These are phyloP conservation scores for Hypothenemus hampei DNA, from an alignment of 1,140 invertebrate genomes.

Conservation along the genomic window DNA sequence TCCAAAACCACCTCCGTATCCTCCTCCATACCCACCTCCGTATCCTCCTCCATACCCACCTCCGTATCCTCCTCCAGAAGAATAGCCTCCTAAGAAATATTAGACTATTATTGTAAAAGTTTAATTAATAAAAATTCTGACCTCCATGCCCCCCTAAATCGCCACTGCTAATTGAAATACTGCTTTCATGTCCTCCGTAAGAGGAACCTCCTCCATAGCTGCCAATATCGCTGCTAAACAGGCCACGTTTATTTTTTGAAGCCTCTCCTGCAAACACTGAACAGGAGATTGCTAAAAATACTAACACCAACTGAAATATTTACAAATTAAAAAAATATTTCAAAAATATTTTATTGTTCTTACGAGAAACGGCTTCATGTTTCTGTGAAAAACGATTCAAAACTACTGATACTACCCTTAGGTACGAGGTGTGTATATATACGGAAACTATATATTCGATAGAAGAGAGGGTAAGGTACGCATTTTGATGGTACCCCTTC, in stretches of 20 bases:
- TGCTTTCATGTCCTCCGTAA: conserved; percentile 29
- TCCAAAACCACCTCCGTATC: conserved; percentile 18
- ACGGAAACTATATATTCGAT: conserved; percentile 10
- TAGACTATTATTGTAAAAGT: too few species aligned
- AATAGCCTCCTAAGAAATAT: conserved; percentile 41
- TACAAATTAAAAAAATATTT: conserved; percentile 4
- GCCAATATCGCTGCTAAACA: conserved; percentile 35
- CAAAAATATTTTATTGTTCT: conserved; percentile 17
- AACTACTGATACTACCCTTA: conserved; percentile 35
- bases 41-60: conserved; percentile 43
- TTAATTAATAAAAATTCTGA: too few species aligned
- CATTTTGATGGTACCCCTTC: conserved; percentile 20
- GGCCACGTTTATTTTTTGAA: conserved; percentile 37
- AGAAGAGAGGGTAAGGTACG: conserved; percentile 33
- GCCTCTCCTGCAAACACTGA: conserved; percentile 31
- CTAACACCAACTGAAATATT: conserved; percentile 34
- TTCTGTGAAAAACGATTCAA: conserved; percentile 27
- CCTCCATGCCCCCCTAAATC: conserved; percentile 20
- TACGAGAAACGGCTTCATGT: conserved; percentile 40
- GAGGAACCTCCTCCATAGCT: conserved; percentile 26
- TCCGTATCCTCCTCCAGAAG: conserved; percentile 28
- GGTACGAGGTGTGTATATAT: conserved; percentile 38
- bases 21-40: conserved; percentile 29
- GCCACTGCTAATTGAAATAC: conserved; percentile 30
- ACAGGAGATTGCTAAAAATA: conserved; percentile 36